Conservation (phyloP, 2,113 vertebrate species). For the Perognathus longimembris region DNA sequence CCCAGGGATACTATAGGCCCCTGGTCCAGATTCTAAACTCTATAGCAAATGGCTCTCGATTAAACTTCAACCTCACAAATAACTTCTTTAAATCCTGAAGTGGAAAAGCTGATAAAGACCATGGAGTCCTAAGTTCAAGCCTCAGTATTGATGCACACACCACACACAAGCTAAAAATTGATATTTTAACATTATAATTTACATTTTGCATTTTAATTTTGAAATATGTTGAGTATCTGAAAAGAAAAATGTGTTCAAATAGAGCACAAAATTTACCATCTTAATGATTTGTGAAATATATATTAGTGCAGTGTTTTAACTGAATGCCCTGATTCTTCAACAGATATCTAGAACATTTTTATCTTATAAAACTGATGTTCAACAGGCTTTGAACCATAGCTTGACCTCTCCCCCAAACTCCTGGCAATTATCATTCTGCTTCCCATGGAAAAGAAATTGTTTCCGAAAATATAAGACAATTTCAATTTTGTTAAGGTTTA, state of each 20-base stretch:
- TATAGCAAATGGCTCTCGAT: too few relatives aligned
- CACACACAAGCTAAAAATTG: not conserved
- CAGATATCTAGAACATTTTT: not conserved
- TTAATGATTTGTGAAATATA: not conserved
- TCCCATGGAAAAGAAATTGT: slow-evolving; percentile 9
- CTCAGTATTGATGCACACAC: too few relatives aligned
- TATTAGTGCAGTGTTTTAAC: not conserved
- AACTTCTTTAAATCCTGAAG: not conserved
- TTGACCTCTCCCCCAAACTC: not conserved
- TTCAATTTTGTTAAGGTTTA: not conserved
- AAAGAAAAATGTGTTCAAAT: not conserved
- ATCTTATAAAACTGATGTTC: not conserved
- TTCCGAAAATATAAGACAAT: not conserved
- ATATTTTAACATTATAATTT: not conserved
- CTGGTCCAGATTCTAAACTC: not conserved
- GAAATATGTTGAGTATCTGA: slow-evolving; percentile 17
- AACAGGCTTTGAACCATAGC: not conserved
- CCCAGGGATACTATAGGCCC: not conserved
- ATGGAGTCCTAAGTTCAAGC: too few relatives aligned
- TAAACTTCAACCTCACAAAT: not conserved
- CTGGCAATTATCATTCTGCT: not conserved
- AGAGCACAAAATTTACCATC: not conserved
- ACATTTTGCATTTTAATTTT: not conserved
- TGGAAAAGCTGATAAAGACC: not conserved
- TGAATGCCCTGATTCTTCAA: not conserved